These are phyloP conservation scores for Coturnix japonica DNA, from an alignment of 2,113 vertebrate genomes.

Conservation along the genomic window DNA sequence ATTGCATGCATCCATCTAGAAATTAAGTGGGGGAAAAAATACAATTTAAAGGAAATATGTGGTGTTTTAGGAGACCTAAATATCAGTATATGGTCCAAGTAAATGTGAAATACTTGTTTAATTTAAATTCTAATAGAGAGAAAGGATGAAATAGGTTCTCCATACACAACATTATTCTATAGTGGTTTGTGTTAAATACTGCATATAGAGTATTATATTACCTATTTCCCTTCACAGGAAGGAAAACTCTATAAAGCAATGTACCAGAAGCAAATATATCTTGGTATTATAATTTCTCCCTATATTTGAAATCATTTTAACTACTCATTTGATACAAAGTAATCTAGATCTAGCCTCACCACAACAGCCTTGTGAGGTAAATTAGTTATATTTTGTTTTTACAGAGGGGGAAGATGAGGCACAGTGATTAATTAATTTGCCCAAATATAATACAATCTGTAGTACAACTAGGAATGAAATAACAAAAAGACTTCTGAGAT, in stretches of 20 bases:
- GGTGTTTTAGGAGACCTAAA: slow-evolving; percentile 53
- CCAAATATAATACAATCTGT: background rate
- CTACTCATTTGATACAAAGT: background rate
- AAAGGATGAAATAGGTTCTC: background rate
- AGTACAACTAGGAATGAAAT: background rate
- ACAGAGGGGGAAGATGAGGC: background rate
- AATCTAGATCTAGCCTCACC: background rate
- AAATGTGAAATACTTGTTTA: background rate
- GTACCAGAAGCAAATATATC: background rate
- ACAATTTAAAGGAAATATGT: slow-evolving; percentile 66
- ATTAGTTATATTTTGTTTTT: background rate
- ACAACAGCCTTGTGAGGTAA: background rate
- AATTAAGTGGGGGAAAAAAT: slow-evolving; percentile 71
- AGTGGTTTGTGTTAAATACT: background rate
- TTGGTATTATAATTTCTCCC: background rate
- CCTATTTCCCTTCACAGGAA: background rate
- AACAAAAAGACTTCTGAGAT: background rate
- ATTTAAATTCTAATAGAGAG: slow-evolving; percentile 13
- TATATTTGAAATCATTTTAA: background rate
- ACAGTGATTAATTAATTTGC: background rate
- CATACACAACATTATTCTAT: background rate
- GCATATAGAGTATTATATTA: background rate
- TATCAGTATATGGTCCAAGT: slow-evolving; percentile 33
- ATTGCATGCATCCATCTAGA: slow-evolving; percentile 95
- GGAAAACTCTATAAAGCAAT: background rate